Evolutionary conservation across 2,113 vertebrate species (phyloP).

Genomic region (Siniperca chuatsi): DNA sequence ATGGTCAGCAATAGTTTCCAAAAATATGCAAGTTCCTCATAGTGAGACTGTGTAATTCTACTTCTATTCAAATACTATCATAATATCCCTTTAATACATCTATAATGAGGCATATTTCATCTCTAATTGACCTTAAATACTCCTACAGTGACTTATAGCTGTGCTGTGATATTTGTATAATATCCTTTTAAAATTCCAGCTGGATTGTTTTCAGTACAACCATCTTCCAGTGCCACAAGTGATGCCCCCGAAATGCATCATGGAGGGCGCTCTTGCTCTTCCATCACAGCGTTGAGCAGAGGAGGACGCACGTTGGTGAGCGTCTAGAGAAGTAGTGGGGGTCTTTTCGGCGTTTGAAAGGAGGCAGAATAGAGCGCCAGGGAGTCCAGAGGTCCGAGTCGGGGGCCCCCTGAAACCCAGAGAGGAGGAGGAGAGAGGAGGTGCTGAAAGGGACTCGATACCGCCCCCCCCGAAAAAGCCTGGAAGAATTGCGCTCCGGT

Average conservation of each 20-base stretch:
- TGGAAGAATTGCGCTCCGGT: conserved; percentile 74
- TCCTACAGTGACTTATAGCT: neutral
- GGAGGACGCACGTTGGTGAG: conserved; percentile 38
- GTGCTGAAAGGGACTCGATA: conserved; percentile 69
- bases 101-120: conserved; percentile 1
- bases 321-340: conserved; percentile 21
- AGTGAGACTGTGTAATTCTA: neutral
- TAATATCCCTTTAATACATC: neutral
- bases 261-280: conserved; percentile 80
- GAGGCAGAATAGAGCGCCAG: conserved; percentile 60
- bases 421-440: conserved; percentile 64
- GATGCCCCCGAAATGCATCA: conserved; percentile 47
- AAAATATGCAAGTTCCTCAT: neutral
- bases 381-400: conserved; percentile 77
- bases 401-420: conserved; percentile 53
- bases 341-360: conserved; percentile 53
- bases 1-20: neutral
- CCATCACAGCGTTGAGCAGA: conserved; percentile 8
- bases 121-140: neutral
- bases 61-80: neutral
- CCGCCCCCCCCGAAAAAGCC: conserved; percentile 63
- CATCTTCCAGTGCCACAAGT: conserved; percentile 19
- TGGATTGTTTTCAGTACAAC: neutral
- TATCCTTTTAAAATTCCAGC: conserved; percentile 22
- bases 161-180: conserved; percentile 29